Base-by-base conservation (phyloP, 2,797 vertebrate genomes). In the Sylvia borin region DNA sequence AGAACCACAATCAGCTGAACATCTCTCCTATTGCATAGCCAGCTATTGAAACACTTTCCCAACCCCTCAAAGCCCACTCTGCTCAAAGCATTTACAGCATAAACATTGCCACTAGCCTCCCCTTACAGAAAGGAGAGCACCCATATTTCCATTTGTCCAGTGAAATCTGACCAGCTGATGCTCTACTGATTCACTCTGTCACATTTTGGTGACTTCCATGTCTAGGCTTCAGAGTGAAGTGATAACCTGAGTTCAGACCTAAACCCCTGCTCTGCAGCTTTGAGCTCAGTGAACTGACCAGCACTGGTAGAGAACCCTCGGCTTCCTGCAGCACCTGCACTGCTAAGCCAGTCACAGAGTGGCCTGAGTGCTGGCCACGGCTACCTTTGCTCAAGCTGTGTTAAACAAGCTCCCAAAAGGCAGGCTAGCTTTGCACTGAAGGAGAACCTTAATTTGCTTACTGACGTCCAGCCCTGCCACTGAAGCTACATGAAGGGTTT, bases 291-390 rank as follows among this genome's bases (percentile, higher is more conserved):
- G 42, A 89, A 71, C 15, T 40, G 31, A 55, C 19, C 25, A n/a
- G 21, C n/a, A 31, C 0, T 2, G 25, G 62, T 0, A 18, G 43
- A 75, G 62, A 92, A 42, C 6, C 5, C 20, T 9, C 1, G 4
- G 22, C 51, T 75, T 70, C 68, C 38, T 54, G 19, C 62, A 75
- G 79, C 42, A 50, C 42, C 22, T 21, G 29, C 31, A n/a, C 66
- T 55, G 70, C 36, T 75, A n/a, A 70, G 40, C 31, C 80, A 64
- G 38, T 4, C 34, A 12, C 7, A 22, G 64, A 31, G 38, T 16
- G 24, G 65, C 43, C 29, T 4, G 32, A 43, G 51, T 2, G n/a
- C 48, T 58, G 51, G 53, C 38, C 72, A 80, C 2, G 19, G 82
- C 42, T 29, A 43, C 66, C 43, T 81, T 48, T 51, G 57, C 47